These are phyloP conservation scores for Tamias sibiricus DNA, from an alignment of 2,113 vertebrate genomes.

Conservation along the genomic window DNA sequence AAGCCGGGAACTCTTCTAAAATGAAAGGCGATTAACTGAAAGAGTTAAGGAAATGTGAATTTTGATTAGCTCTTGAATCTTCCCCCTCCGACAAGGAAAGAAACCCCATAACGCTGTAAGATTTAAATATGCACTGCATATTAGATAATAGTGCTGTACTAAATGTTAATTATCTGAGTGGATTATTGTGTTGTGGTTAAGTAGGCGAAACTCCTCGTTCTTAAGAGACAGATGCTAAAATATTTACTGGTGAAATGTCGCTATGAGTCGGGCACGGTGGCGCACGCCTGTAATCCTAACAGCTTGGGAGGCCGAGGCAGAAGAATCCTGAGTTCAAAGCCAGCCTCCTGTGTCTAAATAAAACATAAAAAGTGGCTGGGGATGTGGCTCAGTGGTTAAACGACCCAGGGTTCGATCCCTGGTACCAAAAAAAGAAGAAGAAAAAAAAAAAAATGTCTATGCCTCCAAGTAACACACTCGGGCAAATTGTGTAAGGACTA, in stretches of 20 bases:
- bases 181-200: neutral
- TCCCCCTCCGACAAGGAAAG: neutral
- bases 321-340: too few relatives aligned
- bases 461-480: neutral
- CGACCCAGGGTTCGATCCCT: too few relatives aligned
- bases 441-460: too few relatives aligned
- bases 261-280: too few relatives aligned
- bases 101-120: neutral
- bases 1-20: neutral
- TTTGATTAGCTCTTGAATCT: neutral
- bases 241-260: slow-evolving; percentile 6
- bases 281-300: too few relatives aligned
- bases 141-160: neutral
- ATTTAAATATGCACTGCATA: neutral
- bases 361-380: too few relatives aligned
- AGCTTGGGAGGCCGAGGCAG: too few relatives aligned
- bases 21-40: neutral
- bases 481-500: neutral
- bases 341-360: too few relatives aligned
- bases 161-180: neutral
- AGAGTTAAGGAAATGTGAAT: slow-evolving; percentile 15
- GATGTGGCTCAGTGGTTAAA: too few relatives aligned
- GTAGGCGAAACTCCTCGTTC: neutral
- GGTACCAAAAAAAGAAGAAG: too few relatives aligned
- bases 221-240: neutral